These are phyloP conservation scores for Heliconius congener DNA, from an alignment of 1,140 invertebrate genomes.

Conservation along the genomic window DNA sequence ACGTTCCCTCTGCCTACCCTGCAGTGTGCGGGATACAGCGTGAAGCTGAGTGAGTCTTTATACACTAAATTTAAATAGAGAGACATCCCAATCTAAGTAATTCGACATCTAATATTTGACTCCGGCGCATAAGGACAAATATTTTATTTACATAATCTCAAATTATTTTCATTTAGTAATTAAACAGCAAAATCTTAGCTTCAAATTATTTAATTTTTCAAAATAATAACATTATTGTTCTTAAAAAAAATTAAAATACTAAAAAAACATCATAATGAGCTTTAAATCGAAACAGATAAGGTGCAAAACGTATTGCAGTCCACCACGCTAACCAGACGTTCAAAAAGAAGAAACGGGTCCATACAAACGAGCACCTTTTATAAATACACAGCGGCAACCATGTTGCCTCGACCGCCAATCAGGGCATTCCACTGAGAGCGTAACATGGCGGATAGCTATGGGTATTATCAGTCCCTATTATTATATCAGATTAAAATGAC, in stretches of 20 bases:
- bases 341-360: constrained; percentile 47
- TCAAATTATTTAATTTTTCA: background rate
- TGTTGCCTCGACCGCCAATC: constrained; percentile 68
- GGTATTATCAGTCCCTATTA: constrained; percentile 67
- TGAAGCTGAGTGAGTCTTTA: no score
- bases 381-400: constrained; percentile 70
- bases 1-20: no score
- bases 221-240: background rate
- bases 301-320: constrained; percentile 10
- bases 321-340: constrained; percentile 37
- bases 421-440: constrained; percentile 47
- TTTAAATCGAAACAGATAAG: constrained; percentile 22
- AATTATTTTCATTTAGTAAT: background rate
- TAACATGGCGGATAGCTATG: constrained; percentile 70
- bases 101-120: no score
- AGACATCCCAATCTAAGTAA: no score
- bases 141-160: background rate
- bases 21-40: no score
- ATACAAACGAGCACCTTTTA: constrained; percentile 55
- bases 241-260: background rate
- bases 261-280: background rate
- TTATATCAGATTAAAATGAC: constrained; percentile 52
- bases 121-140: no score
- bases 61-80: no score
- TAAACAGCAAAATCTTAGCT: no score